Conservation (phyloP, 1,140 invertebrate genomes). For the Polyergus mexicanus region DNA sequence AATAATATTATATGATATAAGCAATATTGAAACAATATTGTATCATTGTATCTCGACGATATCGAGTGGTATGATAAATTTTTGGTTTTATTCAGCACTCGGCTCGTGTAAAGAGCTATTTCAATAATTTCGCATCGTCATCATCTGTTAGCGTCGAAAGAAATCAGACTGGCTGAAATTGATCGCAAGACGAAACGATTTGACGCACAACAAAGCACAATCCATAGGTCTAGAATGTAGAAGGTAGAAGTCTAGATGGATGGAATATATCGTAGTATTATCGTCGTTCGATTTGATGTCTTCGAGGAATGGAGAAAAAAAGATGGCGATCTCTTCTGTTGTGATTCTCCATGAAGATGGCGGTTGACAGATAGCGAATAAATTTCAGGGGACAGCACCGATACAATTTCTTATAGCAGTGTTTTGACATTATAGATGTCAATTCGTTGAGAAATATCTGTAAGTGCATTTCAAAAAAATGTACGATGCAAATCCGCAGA, state of each 20-base stretch:
- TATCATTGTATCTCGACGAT: not conserved
- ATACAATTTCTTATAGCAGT: not conserved
- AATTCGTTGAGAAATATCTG: too few species aligned
- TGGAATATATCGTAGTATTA: not conserved
- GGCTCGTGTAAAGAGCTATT: too few species aligned
- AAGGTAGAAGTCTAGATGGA: not conserved
- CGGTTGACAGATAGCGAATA: not conserved
- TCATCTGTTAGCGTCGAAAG: not conserved
- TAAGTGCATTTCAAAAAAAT: too few species aligned
- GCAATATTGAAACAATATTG: not conserved
- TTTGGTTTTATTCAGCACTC: not conserved
- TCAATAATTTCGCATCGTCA: conserved; percentile 5
- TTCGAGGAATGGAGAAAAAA: not conserved
- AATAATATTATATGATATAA: not conserved
- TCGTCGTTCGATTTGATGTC: not conserved
- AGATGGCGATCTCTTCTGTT: not conserved
- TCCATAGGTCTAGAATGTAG: not conserved
- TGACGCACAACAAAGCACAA: conserved; percentile 40
- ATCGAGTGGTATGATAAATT: not conserved
- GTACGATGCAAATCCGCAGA: not conserved
- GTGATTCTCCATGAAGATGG: not conserved
- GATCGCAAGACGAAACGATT: conserved; percentile 14
- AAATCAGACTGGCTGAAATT: not conserved
- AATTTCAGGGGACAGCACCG: not conserved
- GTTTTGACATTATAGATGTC: too few species aligned